These are phyloP conservation scores for Gambelia wislizenii DNA, from an alignment of 2,797 vertebrate genomes.

Conservation along the genomic window DNA sequence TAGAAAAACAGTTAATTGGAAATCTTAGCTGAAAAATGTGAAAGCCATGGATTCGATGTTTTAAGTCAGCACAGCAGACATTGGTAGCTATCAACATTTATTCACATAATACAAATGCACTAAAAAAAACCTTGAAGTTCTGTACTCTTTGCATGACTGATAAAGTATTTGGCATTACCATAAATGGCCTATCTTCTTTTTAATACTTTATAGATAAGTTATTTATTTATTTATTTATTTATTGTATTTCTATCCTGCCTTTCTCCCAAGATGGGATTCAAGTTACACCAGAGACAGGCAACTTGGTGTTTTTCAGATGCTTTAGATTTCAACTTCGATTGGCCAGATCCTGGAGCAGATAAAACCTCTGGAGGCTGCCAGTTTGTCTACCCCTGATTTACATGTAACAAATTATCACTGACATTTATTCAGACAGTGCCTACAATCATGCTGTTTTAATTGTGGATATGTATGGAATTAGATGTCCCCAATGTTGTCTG, in stretches of 20 bases:
- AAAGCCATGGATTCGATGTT: background rate
- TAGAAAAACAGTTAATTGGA: background rate
- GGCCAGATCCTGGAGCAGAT: background rate
- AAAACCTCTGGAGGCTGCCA: background rate
- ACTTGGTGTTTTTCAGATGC: background rate
- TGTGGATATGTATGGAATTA: background rate
- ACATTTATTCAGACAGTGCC: background rate
- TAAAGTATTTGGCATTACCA: background rate
- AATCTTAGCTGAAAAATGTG: background rate
- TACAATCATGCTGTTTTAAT: background rate
- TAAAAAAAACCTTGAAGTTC: background rate
- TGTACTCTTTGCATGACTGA: background rate
- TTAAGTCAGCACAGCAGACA: background rate
- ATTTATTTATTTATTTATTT: too few species aligned
- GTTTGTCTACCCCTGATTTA: background rate
- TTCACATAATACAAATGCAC: background rate
- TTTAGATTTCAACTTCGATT: background rate
- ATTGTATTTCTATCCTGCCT: too few species aligned
- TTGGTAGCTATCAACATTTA: background rate
- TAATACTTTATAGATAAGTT: background rate
- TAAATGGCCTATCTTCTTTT: background rate
- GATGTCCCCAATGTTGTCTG: background rate
- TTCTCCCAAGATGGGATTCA: too few species aligned
- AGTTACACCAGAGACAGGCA: too few species aligned
- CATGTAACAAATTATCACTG: too few species aligned